Evolutionary conservation across 1,140 invertebrate species (phyloP), one percentile per base, ranked within the genome.

Genomic region (Drosophila gunungcola): DNA sequence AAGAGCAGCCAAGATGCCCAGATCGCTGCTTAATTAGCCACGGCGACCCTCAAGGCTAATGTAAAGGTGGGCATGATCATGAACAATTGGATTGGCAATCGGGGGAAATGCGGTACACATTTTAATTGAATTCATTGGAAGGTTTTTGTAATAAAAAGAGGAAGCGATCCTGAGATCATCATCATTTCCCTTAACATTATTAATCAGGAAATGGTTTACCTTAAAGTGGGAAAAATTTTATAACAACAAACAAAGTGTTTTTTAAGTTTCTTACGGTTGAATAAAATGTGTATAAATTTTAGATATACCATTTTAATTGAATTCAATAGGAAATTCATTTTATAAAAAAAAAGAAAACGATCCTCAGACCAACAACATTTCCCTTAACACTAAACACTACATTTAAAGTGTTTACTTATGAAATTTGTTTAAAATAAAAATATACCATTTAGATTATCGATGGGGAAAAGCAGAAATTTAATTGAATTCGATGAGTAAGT

Each of bases 11-110:
- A 36, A 52, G 13, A 52, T 52, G 6, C 13, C n/a, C 49, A 29
- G 51, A 49, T 56, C 43, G 61, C 41, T 55, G 52, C 73, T 75
- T 75, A 75, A 75, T 75, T 73, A 75, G 73, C 60, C 70, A 45
- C 46, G 39, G 29, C 49, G 72, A 74, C 57, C 70, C 55, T 39
- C 69, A 63, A 39, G 49, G 42, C 45, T 34, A 61, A 25, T 10
- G 11, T 21, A 34, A 38, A 60, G 46, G 36, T 60, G 16, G 51
- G 43, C 16, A 38, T 27, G 27, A 46, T 73, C 39, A 61, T 48
- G 54, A 73, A 39, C 58, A 36, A 62, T 62, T 68, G 41, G 58
- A 21, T 16, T 13, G 60, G 48, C 21, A 48, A 36, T 55, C 36
- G 27, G 34, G n/a, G 7, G 16, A 32, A 41, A 29, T 38, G 41